Evolutionary conservation across 2,888 invertebrate genomes (phyloP), one percentile per base, ranked within the genome.

Genomic region (Tuberolachnus salignus): DNA sequence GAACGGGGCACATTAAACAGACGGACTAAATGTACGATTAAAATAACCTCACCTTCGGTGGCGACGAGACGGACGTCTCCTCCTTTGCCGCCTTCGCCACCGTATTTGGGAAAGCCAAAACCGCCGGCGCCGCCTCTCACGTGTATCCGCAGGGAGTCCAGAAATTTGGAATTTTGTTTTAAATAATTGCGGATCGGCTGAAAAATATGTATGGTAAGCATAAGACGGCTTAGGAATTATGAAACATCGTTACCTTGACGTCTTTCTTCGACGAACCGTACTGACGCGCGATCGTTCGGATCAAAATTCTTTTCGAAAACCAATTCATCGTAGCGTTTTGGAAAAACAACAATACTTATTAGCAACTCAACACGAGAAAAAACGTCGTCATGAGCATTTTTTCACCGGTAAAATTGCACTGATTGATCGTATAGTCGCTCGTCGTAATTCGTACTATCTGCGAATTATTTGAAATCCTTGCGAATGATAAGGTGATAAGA

Each of bases 81-180:
- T 57, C 98, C 98, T 85, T 92, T 91, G 0, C 98, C 98, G 13
- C 98, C 98, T 14, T 93, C 86, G 0, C 94, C 98, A 2, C 97
- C 97, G 86, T 90, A 94, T 84, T 92, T 92, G 2, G 92, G 92
- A 23, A 91, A 86, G 19, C 93, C 93, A 84, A 89, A 89, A 51
- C 92, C 93, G 13, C 98, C 98, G 34, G 90, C 87, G 3, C 98
- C 98, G 3, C 92, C 97, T 85, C 90, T 90, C 0, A 94, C 93
- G 83, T 90, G 89, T 55, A 98, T 85, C 82, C 92, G 88, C 34
- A 97, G 86, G 0, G 91, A 90, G 86, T 98, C 98, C 55, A 95
- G 85, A 84, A 96, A 95, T 55, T 81, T 82, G 0, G 75, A 78
- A 42, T 67, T 78, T 34, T 49, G 75, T 78, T 78, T 78, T 6